phyloP scores from a whole-genome alignment of 1,140 invertebrate genomes.

The Nephila pilipes region DNA sequence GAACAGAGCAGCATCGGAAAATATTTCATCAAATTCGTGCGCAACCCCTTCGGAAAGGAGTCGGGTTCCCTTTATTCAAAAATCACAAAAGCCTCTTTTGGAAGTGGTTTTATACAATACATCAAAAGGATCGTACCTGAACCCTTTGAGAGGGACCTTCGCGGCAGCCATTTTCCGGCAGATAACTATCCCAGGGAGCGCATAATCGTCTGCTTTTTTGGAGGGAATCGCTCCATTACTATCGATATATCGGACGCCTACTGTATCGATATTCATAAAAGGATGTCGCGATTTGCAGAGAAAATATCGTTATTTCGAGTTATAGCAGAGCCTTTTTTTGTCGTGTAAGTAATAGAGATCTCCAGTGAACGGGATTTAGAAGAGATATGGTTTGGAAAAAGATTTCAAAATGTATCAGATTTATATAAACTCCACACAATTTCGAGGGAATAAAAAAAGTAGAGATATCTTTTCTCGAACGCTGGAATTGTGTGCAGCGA shows the following conservation, averaged over 20 bases:
- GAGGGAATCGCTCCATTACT: neutral
- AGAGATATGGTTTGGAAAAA: neutral
- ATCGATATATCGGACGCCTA: neutral
- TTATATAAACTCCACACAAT: neutral
- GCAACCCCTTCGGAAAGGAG: neutral
- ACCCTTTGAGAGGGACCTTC: neutral
- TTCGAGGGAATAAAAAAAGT: no score
- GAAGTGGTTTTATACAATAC: conserved; percentile 43
- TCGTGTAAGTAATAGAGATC: neutral
- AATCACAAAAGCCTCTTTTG: conserved; percentile 2
- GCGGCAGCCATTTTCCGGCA: neutral
- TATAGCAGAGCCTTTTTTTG: neutral
- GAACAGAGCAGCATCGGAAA: conserved; percentile 13
- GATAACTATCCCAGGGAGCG: conserved; percentile 21
- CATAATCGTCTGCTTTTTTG: neutral
- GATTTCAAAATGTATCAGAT: neutral
- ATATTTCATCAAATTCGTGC: conserved; percentile 34
- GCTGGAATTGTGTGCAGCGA: no score
- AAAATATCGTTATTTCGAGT: conserved; percentile 26
- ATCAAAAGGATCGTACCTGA: neutral
- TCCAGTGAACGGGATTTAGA: neutral
- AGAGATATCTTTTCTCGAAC: no score
- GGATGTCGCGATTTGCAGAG: neutral
- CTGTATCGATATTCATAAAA: neutral
- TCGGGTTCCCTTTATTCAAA: neutral